Base-by-base conservation (phyloP, 2,888 invertebrate species). In the Spatulosminthurus flaviceps region DNA sequence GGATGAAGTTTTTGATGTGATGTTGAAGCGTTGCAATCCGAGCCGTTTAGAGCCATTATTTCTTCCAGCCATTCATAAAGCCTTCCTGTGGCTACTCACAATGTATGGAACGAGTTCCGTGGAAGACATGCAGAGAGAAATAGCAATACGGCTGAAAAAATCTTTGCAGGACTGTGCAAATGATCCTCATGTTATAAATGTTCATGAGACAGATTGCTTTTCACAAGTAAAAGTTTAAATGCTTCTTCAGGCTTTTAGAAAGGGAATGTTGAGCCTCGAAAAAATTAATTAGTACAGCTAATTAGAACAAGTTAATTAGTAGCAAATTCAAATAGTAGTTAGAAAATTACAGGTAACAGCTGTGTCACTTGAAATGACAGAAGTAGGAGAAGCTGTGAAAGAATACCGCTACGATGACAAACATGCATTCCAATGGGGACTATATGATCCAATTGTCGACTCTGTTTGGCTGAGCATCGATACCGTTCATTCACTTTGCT, bases 1-100 rank as follows among this genome's bases (percentile, higher is more conserved):
- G 21, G 70, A 76, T 34, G 78, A 78, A 60, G 74, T 79, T 13
- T 71, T 71, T 11, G 75, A 81, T 21, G 77, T 83, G 5, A 80
- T 81, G 0, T 73, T 79, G 28, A 80, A 80, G 73, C 75, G 81
- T 43, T 83, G 83, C 69, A 82, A 83, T 42, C 81, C 83, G 1
- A 51, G 24, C 29, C 81, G 24, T 29, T 60, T 83, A 2, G 77
- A 69, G 64, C 78, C 80, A 16, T 42, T 51, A 28, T 83, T 83
- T 75, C 16, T 81, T 11, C 76, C 80, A 67, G 77, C 79, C 13
- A 66, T 80, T 19, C 78, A 81, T 19, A 34, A 79, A 22, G 81
- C 67, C 13, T 82, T 83, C 73, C 70, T 82, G 19, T 83, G 79
- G 34, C 74, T 83, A 4, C 73, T 83, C 29, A 82, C 79, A 61